Base-by-base conservation (phyloP, 1,140 invertebrate species). In the Holotrichia oblita region DNA sequence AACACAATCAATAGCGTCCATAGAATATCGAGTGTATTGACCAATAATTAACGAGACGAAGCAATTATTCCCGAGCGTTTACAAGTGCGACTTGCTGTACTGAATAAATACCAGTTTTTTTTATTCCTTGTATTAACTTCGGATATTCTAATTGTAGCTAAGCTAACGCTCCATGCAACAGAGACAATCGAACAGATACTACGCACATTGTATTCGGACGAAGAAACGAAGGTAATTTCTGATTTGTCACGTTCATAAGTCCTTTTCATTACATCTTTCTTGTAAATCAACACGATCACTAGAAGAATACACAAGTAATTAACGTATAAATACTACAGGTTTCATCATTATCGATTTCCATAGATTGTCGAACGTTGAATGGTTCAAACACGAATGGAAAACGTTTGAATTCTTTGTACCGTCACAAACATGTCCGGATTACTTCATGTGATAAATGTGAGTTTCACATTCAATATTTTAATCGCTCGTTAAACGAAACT, bases 401-500 rank as follows among this genome's bases (percentile, higher is more conserved):
- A 64, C 61, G 24, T 27, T 64, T 22, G n/a, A 17, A 17, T 12
- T 2, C 61, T 64, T 27, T 64, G 61, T 64, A 20, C 24, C 10
- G 14, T 64, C 17, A n/a, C n/a, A n/a, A n/a, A n/a, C n/a, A n/a
- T 17, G 9, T 22, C 17, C 17, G 59, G 20, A 64, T 20, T 64
- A 27, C 59, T 20, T 7, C 24, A 64, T 20, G 61, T 64, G 61
- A 64, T 64, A 64, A 64, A 64, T 64, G 61, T 64, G 20, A 24
- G 61, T 6, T 22, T 64, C 22, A 17, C 20, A 64, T 64, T 64
- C 24, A 27, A 64, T 20, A 64, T 64, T 64, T 64, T 64, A 64
- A 64, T 64, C 61, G 61, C 61, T 64, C 61, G 61, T 64, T 64
- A 64, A 64, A 64, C 61, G 20, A 64, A 64, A 64, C 61, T 64